A percentile compares a stretch with the other conserved stretches of the same genome.
Evolutionary conservation across 23 tunicate genomes (phyloP).

Genomic region (Aplidium turbinatum): DNA sequence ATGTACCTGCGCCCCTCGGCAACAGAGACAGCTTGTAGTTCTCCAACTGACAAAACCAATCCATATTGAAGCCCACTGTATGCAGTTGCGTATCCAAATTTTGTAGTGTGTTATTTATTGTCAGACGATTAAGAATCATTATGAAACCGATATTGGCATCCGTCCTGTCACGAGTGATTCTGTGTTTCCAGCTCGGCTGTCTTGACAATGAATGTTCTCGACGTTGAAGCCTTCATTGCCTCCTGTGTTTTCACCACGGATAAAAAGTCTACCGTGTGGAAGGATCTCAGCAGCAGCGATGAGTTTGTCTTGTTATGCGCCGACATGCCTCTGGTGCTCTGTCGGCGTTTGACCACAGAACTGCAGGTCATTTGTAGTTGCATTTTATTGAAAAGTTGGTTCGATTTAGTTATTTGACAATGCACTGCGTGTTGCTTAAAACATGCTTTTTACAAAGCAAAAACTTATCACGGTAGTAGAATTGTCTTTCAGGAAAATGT

Average conservation of each 20-base stretch:
- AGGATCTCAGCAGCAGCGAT: slow-evolving; percentile 12
- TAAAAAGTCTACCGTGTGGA: slow-evolving; percentile 46
- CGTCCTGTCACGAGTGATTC: background rate
- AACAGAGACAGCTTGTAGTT: too few species aligned
- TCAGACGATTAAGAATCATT: too few species aligned
- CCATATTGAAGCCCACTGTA: too few species aligned
- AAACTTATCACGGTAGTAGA: background rate
- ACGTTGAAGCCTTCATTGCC: slow-evolving; percentile 80
- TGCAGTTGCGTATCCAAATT: too few species aligned
- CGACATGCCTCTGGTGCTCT: slow-evolving; percentile 40
- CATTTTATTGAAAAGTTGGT: too few species aligned
- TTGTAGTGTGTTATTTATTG: too few species aligned
- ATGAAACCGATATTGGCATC: too few species aligned
- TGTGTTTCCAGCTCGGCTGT: background rate
- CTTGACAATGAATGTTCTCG: slow-evolving; percentile 29
- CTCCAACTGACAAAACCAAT: too few species aligned
- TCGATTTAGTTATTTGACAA: too few species aligned
- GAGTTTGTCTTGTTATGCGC: background rate
- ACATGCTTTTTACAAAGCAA: background rate
- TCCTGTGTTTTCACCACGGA: slow-evolving; percentile 66
- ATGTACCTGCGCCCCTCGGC: too few species aligned
- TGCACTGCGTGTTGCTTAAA: background rate
- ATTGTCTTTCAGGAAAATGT: background rate
- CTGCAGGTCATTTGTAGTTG: slow-evolving; percentile 68
- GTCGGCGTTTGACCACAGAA: slow-evolving; percentile 55